Conservation (phyloP, 2,113 vertebrate species). For the Enhydra lutris region DNA sequence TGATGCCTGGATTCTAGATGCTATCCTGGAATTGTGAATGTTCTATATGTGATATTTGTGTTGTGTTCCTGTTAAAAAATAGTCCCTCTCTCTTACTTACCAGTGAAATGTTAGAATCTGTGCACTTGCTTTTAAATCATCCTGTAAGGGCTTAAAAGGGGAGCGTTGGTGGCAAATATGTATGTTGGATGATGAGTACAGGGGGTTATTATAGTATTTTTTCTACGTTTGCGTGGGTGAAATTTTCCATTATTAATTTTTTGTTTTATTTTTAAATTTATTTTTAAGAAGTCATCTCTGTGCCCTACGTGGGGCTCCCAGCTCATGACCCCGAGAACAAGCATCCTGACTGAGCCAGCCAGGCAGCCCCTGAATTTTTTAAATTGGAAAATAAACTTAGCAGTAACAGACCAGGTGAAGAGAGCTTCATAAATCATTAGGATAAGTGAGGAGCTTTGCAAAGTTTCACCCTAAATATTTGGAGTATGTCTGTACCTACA, state of each 20-base stretch:
- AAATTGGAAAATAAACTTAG: neutral
- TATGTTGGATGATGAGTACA: neutral
- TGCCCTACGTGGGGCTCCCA: neutral
- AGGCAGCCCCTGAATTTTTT: neutral
- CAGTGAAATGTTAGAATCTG: neutral
- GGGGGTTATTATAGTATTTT: neutral
- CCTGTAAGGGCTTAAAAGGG: neutral
- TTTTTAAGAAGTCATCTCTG: neutral
- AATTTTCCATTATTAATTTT: neutral
- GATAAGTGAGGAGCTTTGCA: neutral
- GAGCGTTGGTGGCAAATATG: neutral
- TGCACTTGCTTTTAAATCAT: neutral
- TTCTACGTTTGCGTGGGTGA: neutral
- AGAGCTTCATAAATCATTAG: neutral
- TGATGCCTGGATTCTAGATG: neutral
- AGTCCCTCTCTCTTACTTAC: neutral
- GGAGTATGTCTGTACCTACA: neutral
- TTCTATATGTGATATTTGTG: neutral
- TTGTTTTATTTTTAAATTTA: neutral
- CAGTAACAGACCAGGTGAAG: neutral
- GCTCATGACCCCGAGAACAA: neutral
- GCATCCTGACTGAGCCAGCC: neutral
- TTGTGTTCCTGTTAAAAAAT: constrained; percentile 14
- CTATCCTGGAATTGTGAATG: neutral
- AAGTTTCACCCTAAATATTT: neutral